Evolutionary conservation across 2,888 invertebrate genomes (phyloP).

Genomic region (Branchipolynoe longqiensis): DNA sequence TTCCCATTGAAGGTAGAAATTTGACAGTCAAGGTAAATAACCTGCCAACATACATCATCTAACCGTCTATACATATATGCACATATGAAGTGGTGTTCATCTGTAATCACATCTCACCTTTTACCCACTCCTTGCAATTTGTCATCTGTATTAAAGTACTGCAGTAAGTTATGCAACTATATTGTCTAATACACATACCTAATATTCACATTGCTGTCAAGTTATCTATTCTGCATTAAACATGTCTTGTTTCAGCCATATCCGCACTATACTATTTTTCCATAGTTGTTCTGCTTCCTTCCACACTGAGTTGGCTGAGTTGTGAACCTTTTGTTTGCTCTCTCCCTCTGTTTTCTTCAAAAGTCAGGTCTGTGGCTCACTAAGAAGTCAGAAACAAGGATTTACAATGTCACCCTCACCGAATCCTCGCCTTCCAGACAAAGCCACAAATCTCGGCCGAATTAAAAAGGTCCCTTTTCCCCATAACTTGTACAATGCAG

Average conservation of each 20-base stretch:
- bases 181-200: not conserved
- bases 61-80: no score
- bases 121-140: not conserved
- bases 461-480: not conserved
- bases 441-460: not conserved
- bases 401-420: not conserved
- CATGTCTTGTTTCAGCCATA: not conserved
- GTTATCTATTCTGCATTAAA: no score
- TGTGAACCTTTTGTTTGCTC: not conserved
- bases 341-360: not conserved
- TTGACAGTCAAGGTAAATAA: constrained; percentile 36
- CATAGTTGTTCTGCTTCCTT: not conserved
- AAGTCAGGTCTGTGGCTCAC: not conserved
- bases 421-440: constrained; percentile 6
- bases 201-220: not conserved
- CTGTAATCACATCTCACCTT: not conserved
- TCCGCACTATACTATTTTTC: not conserved
- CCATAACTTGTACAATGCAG: not conserved
- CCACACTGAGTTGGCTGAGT: not conserved
- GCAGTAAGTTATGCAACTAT: not conserved
- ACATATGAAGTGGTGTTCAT: constrained; percentile 28
- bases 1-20: constrained; percentile 13
- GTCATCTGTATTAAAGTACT: not conserved
- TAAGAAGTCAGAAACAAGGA: not conserved
- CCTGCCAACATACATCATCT: no score